Percentiles rank a stretch among this genome's conserved stretches.
Conservation (phyloP, 2,797 vertebrate species). For the Parambassis ranga region DNA sequence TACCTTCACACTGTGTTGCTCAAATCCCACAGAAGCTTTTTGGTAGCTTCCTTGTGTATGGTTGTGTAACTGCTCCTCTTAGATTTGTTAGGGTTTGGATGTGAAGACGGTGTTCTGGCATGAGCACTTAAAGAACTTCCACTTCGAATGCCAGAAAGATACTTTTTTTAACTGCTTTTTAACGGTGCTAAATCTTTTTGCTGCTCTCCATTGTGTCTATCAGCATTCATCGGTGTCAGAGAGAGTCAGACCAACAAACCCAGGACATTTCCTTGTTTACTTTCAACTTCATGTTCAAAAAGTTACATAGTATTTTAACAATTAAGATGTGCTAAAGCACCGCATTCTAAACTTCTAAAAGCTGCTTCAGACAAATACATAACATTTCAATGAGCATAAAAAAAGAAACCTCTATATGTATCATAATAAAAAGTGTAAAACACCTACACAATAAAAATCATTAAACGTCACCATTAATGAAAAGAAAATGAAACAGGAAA, state of each 20-base stretch:
- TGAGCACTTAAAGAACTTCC: no score
- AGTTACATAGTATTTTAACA: constrained; percentile 91
- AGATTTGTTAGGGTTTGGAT: no score
- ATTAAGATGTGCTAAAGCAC: constrained; percentile 97
- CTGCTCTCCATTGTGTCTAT: no score
- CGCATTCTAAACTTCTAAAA: constrained; percentile 94
- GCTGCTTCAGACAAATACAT: constrained; percentile 91
- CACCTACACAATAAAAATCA: constrained; percentile 98
- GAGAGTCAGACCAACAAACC: constrained; percentile 4
- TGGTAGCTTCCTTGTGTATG: no score
- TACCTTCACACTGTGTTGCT: no score
- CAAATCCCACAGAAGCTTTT: no score
- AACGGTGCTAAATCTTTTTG: no score
- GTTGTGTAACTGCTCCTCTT: no score
- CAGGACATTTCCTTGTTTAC: constrained; percentile 89
- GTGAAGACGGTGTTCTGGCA: no score
- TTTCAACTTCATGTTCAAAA: constrained; percentile 97
- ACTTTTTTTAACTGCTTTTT: no score
- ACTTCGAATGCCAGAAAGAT: no score
- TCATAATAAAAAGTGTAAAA: constrained; percentile 99
- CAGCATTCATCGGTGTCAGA: no score
- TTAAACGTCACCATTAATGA: constrained; percentile 93
- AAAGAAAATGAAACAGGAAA: constrained; percentile 92
- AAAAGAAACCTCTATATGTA: constrained; percentile 94
- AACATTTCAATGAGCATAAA: constrained; percentile 96